Evolutionary conservation across 2,888 invertebrate species (phyloP).

Genomic region (Thumatha senex): DNA sequence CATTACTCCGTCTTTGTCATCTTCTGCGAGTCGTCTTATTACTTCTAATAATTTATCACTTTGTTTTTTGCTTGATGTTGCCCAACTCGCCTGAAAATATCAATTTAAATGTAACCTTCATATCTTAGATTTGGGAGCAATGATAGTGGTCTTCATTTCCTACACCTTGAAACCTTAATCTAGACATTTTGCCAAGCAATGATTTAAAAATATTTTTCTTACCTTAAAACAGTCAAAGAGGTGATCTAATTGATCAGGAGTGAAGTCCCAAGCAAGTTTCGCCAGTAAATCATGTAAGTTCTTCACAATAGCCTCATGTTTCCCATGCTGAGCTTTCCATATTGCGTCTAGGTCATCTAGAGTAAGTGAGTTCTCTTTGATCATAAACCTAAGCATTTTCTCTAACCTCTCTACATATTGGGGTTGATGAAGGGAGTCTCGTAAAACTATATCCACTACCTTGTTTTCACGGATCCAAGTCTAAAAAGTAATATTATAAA

Average conservation of each 20-base stretch:
- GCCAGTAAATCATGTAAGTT: conserved; percentile 98
- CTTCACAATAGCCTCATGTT: conserved; percentile 99
- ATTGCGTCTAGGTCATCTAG: conserved; percentile 96
- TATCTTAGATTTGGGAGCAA: too few species aligned
- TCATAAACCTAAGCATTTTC: conserved; percentile 98
- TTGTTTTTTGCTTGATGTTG: conserved; percentile 97
- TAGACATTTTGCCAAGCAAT: background rate
- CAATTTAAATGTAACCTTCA: background rate
- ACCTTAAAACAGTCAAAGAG: conserved; percentile 98
- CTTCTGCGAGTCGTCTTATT: conserved; percentile 97
- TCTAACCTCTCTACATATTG: conserved; percentile 99
- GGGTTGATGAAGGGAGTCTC: conserved; percentile 98
- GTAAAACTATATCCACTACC: conserved; percentile 96
- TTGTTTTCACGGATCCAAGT: conserved; percentile 98
- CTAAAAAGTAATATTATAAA: conserved; percentile 67
- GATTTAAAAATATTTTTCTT: background rate
- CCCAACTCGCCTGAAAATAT: conserved; percentile 91
- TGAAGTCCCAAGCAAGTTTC: conserved; percentile 99
- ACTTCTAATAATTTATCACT: conserved; percentile 97
- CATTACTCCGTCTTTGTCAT: conserved; percentile 99
- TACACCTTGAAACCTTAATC: too few species aligned
- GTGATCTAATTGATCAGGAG: conserved; percentile 98
- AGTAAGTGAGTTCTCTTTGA: conserved; percentile 95
- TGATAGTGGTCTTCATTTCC: too few species aligned
- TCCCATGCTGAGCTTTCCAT: conserved; percentile 98